Conservation (phyloP, 2,888 invertebrate species). For the Protonemura montana region DNA sequence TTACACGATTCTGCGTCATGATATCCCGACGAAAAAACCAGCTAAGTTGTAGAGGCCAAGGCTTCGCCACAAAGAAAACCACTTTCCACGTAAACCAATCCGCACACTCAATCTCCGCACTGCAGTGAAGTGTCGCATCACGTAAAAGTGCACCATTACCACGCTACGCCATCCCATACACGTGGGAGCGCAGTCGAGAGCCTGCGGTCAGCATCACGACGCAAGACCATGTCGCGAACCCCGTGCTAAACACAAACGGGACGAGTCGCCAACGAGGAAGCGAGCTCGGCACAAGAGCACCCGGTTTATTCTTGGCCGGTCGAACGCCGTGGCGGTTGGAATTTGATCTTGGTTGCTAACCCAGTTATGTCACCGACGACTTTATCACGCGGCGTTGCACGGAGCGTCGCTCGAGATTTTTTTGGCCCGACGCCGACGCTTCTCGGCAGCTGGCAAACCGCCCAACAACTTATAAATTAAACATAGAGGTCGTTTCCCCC, state of each 20-base stretch:
- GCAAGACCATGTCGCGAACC: no score
- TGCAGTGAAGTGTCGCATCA: not conserved
- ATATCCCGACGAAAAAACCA: not conserved
- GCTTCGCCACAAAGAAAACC: not conserved
- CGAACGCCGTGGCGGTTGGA: not conserved
- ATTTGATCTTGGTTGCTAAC: conserved; percentile 12
- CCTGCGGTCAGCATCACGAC: not conserved
- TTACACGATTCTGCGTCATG: not conserved
- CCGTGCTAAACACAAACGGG: no score
- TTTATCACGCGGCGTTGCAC: not conserved
- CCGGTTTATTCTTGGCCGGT: not conserved
- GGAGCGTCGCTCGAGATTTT: not conserved
- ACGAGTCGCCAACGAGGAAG: no score
- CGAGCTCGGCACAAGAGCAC: not conserved
- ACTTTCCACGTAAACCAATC: not conserved
- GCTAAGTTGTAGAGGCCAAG: not conserved
- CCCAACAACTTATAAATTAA: not conserved
- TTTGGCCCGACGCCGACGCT: conserved; percentile 12
- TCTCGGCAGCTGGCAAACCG: not conserved
- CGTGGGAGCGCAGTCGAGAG: not conserved
- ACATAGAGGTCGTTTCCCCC: not conserved
- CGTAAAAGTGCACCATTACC: not conserved
- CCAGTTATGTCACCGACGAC: not conserved
- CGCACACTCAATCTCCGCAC: not conserved
- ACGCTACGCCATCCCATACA: not conserved